These are phyloP conservation scores for Excalfactoria chinensis DNA, from an alignment of 2,113 vertebrate genomes.

Conservation along the genomic window DNA sequence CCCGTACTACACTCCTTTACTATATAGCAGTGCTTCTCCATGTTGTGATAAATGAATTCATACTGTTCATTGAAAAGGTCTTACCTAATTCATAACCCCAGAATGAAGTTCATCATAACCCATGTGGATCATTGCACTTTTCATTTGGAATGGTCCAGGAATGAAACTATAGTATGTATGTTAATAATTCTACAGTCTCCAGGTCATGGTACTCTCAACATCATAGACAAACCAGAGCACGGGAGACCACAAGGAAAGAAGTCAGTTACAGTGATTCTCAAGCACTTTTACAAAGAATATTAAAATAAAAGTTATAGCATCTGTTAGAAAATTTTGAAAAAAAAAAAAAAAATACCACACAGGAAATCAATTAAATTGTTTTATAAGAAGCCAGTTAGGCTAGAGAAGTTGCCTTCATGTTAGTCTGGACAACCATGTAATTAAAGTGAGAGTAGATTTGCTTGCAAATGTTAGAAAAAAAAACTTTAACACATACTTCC, in stretches of 20 bases:
- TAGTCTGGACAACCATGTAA: background rate
- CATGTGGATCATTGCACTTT: background rate
- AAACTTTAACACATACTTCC: background rate
- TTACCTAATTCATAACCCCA: background rate
- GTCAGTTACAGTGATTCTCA: background rate
- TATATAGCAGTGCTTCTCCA: background rate
- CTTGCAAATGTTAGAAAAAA: background rate
- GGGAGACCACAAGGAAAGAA: background rate
- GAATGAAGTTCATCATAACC: background rate
- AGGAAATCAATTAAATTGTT: background rate
- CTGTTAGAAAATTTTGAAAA: background rate
- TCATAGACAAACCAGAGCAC: background rate
- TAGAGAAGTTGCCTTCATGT: background rate
- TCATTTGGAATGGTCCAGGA: background rate
- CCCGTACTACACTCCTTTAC: background rate
- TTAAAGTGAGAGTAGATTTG: background rate
- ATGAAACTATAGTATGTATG: background rate
- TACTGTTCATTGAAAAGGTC: background rate
- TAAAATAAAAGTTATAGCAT: background rate
- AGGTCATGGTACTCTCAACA: background rate
- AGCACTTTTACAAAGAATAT: background rate
- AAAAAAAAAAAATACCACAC: background rate
- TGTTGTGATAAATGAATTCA: background rate
- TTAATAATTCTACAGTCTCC: background rate
- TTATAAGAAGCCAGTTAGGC: background rate